Conservation (phyloP, 2,797 vertebrate genomes). For the Lagorchestes hirsutus region DNA sequence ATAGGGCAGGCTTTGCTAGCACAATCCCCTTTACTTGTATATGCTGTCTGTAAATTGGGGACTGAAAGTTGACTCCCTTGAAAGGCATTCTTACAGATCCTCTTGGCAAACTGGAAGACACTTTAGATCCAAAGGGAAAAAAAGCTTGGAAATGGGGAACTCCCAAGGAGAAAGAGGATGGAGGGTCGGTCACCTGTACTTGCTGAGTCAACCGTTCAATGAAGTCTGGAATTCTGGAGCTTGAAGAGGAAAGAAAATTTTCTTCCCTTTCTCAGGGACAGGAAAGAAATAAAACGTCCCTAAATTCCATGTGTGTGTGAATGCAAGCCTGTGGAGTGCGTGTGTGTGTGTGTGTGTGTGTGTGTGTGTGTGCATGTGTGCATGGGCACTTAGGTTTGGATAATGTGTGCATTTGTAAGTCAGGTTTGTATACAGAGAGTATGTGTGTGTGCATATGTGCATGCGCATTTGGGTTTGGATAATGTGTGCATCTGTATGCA, state of each 20-base stretch:
- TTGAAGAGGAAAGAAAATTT: neutral
- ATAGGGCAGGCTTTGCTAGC: neutral
- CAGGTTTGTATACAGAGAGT: too few relatives aligned
- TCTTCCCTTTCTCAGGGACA: neutral
- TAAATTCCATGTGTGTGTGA: neutral
- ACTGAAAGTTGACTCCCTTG: slow-evolving; percentile 12
- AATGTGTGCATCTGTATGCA: neutral
- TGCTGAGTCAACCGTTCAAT: slow-evolving; percentile 16
- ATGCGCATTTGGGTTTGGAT: too few relatives aligned
- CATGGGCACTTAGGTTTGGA: too few relatives aligned
- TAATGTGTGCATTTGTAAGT: too few relatives aligned
- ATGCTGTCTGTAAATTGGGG: neutral
- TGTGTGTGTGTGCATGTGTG: slow-evolving; percentile 50
- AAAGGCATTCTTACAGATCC: neutral
- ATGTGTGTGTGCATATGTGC: slow-evolving; percentile 31
- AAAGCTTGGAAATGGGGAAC: neutral
- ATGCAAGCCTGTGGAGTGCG: neutral
- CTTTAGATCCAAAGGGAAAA: neutral
- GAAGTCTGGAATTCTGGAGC: neutral
- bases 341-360: neutral
- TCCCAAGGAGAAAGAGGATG: slow-evolving; percentile 63
- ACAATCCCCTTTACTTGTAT: neutral
- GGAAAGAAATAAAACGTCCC: neutral
- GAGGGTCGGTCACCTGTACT: slow-evolving; percentile 59
- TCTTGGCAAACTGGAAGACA: neutral